Conservation (phyloP, 2,113 vertebrate genomes). For the Heptranchias perlo region DNA sequence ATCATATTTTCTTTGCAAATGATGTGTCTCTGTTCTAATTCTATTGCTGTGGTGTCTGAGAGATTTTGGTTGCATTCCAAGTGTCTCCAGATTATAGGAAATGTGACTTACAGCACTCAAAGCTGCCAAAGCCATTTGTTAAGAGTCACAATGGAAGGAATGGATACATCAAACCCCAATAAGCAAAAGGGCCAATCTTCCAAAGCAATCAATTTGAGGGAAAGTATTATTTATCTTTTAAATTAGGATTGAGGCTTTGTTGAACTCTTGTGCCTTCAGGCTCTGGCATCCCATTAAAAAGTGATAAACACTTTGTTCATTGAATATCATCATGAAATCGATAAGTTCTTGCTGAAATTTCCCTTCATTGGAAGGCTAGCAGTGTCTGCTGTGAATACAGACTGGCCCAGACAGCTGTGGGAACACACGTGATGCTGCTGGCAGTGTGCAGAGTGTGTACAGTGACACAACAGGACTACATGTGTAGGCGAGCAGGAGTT, state of each 20-base stretch:
- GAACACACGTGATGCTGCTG: not conserved
- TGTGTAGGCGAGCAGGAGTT: not conserved
- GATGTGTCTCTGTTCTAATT: not conserved
- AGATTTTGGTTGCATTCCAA: not conserved
- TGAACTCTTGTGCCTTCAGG: not conserved
- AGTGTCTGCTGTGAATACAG: not conserved
- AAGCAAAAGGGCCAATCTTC: not conserved
- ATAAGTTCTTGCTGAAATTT: not conserved
- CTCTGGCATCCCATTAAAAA: not conserved
- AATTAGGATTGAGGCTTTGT: not conserved
- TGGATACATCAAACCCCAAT: not conserved
- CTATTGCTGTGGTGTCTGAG: not conserved
- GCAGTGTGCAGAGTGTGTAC: not conserved
- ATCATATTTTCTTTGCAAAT: slow-evolving; percentile 12
- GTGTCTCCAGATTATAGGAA: not conserved
- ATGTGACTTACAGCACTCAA: not conserved
- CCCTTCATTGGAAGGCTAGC: not conserved
- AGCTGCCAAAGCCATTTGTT: not conserved
- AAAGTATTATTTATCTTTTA: not conserved
- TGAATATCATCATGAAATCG: not conserved
- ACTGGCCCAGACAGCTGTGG: not conserved
- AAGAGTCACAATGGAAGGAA: not conserved
- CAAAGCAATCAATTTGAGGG: not conserved
- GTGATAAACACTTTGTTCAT: not conserved
- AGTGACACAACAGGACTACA: not conserved